Evolutionary conservation across 2,888 invertebrate genomes (phyloP), one percentile per base, ranked within the genome.

Genomic region (Orgyia antiqua): DNA sequence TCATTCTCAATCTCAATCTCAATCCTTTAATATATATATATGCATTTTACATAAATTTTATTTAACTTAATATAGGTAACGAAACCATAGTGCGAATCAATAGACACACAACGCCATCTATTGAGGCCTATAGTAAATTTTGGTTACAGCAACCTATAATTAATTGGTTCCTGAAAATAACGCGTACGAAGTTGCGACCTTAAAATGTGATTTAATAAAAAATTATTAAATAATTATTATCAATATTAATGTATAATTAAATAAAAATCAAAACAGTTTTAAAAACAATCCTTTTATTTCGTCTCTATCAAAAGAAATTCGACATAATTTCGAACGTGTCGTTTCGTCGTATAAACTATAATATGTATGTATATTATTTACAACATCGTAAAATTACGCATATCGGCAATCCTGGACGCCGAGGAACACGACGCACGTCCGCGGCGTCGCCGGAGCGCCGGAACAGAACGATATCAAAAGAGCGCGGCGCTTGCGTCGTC

Each of bases 271-370:
- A 12, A 35, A 26, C 6, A 10, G 10, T 1, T 24, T 5, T 75
- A 69, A 58, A 82, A 82, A 79, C 69, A 73, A 77, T 73, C 63
- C 67, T 63, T 64, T 83, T 76, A 78, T 73, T 79, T 76, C 68
- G 68, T 82, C 68, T 78, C 82, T 84, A 83, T 83, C 76, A 84
- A 84, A 84, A 84, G 76, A 82, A 83, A 82, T 76, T 78, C 73
- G 77, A 78, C 72, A 72, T 64, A 68, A 65, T 66, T 68, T 76
- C 70, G 71, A 72, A 75, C 66, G 66, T 66, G 64, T 72, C 66
- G 66, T 68, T 76, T 68, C 64, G 62, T 72, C 70, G 70, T 80
- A 83, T 70, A 80, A 79, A 78, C 76, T 78, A 78, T 75, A 61
- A 59, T 71, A 66, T 55, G 64, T 67, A 69, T 66, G 59, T 65